Evolutionary conservation across 2,797 vertebrate genomes (phyloP).

Genomic region (Acipenser ruthenus): DNA sequence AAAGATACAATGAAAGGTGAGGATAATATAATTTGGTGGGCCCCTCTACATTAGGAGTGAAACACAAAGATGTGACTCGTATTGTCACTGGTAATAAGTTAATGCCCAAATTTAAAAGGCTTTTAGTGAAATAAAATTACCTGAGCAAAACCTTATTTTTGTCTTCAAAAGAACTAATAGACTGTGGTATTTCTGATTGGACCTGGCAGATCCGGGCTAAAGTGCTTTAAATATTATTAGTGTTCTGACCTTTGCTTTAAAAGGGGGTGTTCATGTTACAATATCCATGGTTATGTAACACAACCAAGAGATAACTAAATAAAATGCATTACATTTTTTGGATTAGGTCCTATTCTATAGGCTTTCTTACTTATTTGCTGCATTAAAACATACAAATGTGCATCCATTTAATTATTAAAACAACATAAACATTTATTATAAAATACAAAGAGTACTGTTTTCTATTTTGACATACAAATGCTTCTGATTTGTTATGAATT

Average conservation of each 20-base stretch:
- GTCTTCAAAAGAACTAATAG: conserved; percentile 16
- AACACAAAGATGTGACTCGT: conserved; percentile 6
- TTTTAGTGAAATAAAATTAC: conserved; percentile 28
- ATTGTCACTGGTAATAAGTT: conserved; percentile 22
- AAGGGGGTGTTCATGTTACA: background rate
- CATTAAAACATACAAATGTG: too few species aligned
- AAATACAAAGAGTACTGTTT: background rate
- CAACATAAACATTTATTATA: too few species aligned
- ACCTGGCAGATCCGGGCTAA: background rate
- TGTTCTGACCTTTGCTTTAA: background rate
- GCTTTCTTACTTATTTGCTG: too few species aligned
- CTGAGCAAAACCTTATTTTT: conserved; percentile 12
- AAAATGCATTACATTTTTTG: too few species aligned
- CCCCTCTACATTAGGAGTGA: conserved; percentile 17
- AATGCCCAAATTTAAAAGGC: conserved; percentile 13
- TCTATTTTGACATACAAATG: too few species aligned
- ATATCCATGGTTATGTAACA: too few species aligned
- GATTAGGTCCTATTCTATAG: too few species aligned
- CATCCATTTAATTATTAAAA: too few species aligned
- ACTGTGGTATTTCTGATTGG: background rate
- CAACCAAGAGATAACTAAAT: too few species aligned
- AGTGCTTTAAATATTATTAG: background rate
- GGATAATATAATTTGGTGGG: conserved; percentile 22
- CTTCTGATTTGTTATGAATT: too few species aligned
- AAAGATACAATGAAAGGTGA: conserved; percentile 1